phyloP scores from a whole-genome alignment of 2,888 invertebrate species.

The Plutella xylostella region DNA sequence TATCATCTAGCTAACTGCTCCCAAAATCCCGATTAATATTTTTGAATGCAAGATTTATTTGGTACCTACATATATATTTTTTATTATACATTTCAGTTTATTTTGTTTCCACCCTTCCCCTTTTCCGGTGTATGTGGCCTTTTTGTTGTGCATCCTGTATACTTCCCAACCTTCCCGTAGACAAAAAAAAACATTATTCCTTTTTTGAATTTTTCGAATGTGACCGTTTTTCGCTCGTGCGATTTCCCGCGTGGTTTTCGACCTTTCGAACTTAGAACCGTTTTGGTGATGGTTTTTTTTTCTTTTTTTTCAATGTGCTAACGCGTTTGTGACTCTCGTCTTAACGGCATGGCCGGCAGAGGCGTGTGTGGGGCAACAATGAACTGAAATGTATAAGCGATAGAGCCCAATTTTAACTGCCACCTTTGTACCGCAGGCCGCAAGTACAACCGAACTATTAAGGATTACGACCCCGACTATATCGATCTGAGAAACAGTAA shows the following conservation, averaged over 20 bases:
- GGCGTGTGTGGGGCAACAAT: constrained; percentile 42
- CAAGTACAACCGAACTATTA: constrained; percentile 53
- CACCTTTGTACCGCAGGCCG: constrained; percentile 39
- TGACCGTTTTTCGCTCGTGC: neutral
- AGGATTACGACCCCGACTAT: constrained; percentile 58
- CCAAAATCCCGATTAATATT: constrained; percentile 27
- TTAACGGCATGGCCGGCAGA: constrained; percentile 39
- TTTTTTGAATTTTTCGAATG: no score
- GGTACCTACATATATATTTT: constrained; percentile 56
- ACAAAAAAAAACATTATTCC: constrained; percentile 10
- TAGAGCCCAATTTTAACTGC: constrained; percentile 23
- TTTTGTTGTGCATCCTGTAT: constrained; percentile 18
- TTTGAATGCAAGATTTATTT: constrained; percentile 43
- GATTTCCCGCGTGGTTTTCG: neutral
- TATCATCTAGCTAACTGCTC: neutral
- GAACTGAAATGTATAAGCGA: constrained; percentile 61
- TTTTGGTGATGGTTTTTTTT: constrained; percentile 14
- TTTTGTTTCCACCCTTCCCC: constrained; percentile 42
- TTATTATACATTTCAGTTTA: constrained; percentile 66
- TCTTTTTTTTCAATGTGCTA: constrained; percentile 41
- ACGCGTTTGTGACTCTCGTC: constrained; percentile 27
- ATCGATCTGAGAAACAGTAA: constrained; percentile 34
- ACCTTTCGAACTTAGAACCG: constrained; percentile 10
- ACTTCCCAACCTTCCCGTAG: neutral
- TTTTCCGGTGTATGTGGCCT: constrained; percentile 42